Evolutionary conservation across 1,140 invertebrate species (phyloP).

Genomic region (Leptinotarsa defecta): DNA sequence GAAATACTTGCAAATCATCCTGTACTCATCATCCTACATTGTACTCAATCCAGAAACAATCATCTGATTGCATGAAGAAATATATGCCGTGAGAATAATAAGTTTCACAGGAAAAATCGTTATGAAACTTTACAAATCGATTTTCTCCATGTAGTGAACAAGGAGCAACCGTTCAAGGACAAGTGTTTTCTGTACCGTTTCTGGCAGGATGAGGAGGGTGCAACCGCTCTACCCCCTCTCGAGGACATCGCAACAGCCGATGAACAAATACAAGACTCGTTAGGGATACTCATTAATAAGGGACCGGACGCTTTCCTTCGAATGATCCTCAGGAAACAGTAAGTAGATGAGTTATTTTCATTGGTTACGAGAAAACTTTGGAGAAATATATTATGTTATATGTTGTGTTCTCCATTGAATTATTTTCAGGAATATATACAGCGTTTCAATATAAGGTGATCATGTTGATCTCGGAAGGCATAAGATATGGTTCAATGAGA

Average conservation of each 20-base stretch:
- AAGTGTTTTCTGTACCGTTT: constrained; percentile 85
- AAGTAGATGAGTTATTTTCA: constrained; percentile 53
- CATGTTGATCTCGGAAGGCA: too few relatives aligned
- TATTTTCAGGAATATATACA: too few relatives aligned
- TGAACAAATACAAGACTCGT: constrained; percentile 69
- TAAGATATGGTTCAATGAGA: too few relatives aligned
- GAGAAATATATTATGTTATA: too few relatives aligned
- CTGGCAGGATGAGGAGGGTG: constrained; percentile 70
- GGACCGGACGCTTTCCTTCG: constrained; percentile 78
- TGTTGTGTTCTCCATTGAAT: too few relatives aligned
- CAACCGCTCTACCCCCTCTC: constrained; percentile 57
- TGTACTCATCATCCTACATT: too few relatives aligned
- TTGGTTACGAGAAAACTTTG: too few relatives aligned
- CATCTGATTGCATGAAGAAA: background rate
- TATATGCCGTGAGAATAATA: background rate
- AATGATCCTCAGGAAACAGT: constrained; percentile 83
- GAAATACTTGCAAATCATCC: too few relatives aligned
- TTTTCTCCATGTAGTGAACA: constrained; percentile 63
- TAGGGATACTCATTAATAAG: constrained; percentile 69
- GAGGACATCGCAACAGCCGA: constrained; percentile 68
- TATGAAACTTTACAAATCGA: background rate
- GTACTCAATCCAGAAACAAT: background rate
- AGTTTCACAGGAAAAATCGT: too few relatives aligned
- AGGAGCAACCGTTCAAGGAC: constrained; percentile 82
- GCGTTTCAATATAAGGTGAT: too few relatives aligned